Base-by-base conservation (phyloP, 2,113 vertebrate genomes). In the Pygathrix nemaeus region DNA sequence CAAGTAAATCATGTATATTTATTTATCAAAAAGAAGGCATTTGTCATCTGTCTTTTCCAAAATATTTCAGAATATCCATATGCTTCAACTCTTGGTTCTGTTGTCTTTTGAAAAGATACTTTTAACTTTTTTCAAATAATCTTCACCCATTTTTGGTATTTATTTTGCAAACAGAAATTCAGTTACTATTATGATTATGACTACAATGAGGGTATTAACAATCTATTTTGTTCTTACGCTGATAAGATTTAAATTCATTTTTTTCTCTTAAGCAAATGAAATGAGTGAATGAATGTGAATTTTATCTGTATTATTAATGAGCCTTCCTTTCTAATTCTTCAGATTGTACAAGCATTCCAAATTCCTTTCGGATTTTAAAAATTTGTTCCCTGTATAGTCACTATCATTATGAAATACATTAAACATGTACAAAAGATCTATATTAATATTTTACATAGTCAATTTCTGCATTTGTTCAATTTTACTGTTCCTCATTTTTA, bases 161-260 rank as follows among this genome's bases (percentile, higher is more conserved):
- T 27, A n/a, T 61, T 85, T 95, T 96, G 48, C 32, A 92, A 40
- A 64, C 23, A 64, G 8, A 52, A 45, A 40, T 64, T 81, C 3
- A 45, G 2, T 78, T 94, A 79, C 23, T 76, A 3, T 89, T 86
- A 79, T 20, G 43, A 82, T 59, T 43, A 25, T 43, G 38, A 23
- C 13, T 88, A 30, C 14, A 82, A 38, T 50, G 21, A 76, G 32
- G 80, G 20, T 48, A 55, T 84, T 68, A 75, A 78, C 14, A 81
- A 59, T 92, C 52, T 32, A 20, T 68, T 95, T 78, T 92, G 32
- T 92, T 90, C 57, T 66, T 79, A 83, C 45, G 48, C 18, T 89
- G 48, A 70, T 94, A 52, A 48, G 38, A 48, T 90, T 94, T 27
- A 32, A 95, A 96, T 88, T 75, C 55, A 66, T 87, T 88, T 83